Evolutionary conservation across 2,113 vertebrate genomes (phyloP), one percentile per base, ranked within the genome.

Genomic region (Calypte anna): DNA sequence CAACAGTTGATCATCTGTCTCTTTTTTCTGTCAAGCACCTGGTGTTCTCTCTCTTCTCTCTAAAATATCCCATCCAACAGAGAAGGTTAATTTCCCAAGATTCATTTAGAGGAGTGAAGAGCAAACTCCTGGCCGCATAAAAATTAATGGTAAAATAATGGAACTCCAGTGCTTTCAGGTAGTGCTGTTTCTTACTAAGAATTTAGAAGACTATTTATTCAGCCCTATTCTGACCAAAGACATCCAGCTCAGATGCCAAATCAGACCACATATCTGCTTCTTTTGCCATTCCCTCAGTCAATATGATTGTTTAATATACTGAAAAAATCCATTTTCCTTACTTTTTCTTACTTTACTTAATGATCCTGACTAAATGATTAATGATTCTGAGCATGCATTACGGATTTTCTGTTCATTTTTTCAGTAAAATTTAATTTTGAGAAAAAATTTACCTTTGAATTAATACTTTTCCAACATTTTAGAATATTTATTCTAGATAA

Each of bases 341-440:
- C 2, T 4, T 68, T 61, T 84, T 44, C 38, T 75, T 43, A n/a
- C 2, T 31, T 31, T 48, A 20, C 6, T 62, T 48, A 53, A 23
- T 72, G 18, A 51, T 50, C 77, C 27, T 53, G 22, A 73, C 5
- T 50, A 18, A 78, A 54, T 31, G 5, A 59, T 43, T 59, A 53
- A 68, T 12, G 7, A 43, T 48, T 73, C 58, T 64, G n/a, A 77
- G 7, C 48, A 59, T 18, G 4, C 23, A 8, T 19, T 36, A 11
- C 23, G 57, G 58, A 3, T 80, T 86, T 93, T 84, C 30, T 63
- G 17, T 78, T 58, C 13, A 84, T 94, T 87, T n/a, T 84, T 91
- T 86, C 24, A 84, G 84, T 73, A 89, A 91, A 90, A 79, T 8
- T 88, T 94, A 6, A 78, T 79, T 88, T 87, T 72, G 67, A 85